A percentile compares a stretch with the other conserved stretches of the same genome.
Evolutionary conservation across 2,888 invertebrate genomes (phyloP).

Genomic region (Steinernema scapterisci): DNA sequence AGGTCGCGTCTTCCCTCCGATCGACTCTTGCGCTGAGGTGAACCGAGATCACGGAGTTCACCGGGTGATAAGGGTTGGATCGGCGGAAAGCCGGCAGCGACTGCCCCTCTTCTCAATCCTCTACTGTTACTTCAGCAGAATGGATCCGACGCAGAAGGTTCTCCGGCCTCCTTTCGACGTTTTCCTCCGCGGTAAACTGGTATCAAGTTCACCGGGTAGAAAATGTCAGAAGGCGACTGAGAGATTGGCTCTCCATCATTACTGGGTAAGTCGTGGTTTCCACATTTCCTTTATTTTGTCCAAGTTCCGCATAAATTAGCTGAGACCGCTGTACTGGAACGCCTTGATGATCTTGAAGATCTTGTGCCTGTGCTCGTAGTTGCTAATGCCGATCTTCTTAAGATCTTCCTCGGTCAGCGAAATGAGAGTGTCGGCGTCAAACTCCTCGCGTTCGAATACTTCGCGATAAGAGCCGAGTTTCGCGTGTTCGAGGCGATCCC

Average conservation of each 20-base stretch:
- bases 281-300: neutral
- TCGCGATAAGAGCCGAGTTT: neutral
- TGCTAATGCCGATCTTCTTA: neutral
- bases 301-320: neutral
- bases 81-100: neutral
- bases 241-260: too few species aligned
- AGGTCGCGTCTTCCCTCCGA: conserved; percentile 18
- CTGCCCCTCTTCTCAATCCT: neutral
- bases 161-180: neutral
- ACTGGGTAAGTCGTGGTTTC: neutral
- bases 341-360: conserved; percentile 15
- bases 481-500: conserved; percentile 13
- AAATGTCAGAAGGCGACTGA: neutral
- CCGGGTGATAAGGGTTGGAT: conserved; percentile 25
- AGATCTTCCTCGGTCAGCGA: conserved; percentile 12
- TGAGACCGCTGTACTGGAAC: neutral
- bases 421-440: conserved; percentile 2
- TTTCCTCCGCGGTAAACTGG: neutral
- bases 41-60: neutral
- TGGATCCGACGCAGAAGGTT: too few species aligned
- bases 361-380: neutral
- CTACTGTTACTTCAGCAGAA: too few species aligned
- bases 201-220: neutral
- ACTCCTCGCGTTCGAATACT: conserved; percentile 13
- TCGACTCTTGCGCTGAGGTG: neutral